Conservation (phyloP, 2,888 invertebrate genomes). For the Osedax frankpressi region DNA sequence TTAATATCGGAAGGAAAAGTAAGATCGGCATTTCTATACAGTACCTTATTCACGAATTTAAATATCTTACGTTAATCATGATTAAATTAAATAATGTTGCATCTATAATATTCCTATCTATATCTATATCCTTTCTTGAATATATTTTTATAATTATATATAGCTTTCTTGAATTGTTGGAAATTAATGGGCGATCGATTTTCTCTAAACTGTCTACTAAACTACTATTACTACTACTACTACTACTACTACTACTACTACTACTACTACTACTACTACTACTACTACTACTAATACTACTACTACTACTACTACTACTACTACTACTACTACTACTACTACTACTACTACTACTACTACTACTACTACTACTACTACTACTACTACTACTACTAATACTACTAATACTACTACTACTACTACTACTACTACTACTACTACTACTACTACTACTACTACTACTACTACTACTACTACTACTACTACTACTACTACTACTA, state of each 20-base stretch:
- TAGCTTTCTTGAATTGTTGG: too few species aligned
- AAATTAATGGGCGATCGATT: too few species aligned
- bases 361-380: slow-evolving; percentile 10
- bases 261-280: slow-evolving; percentile 19
- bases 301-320: slow-evolving; percentile 16
- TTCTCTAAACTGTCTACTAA: too few species aligned
- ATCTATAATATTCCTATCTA: too few species aligned
- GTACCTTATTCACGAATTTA: too few species aligned
- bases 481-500: not conserved
- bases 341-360: not conserved
- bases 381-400: slow-evolving; percentile 6
- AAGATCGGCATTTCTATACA: too few species aligned
- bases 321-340: slow-evolving; percentile 11
- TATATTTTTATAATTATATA: too few species aligned
- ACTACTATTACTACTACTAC: slow-evolving; percentile 17
- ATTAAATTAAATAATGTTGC: too few species aligned
- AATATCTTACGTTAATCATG: too few species aligned
- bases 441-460: slow-evolving; percentile 9
- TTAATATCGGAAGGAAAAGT: too few species aligned
- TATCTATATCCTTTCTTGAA: too few species aligned
- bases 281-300: slow-evolving; percentile 16
- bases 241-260: slow-evolving; percentile 17
- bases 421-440: slow-evolving; percentile 12
- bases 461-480: not conserved
- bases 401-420: slow-evolving; percentile 16